Evolutionary conservation across 2,888 invertebrate species (phyloP), one percentile per base, ranked within the genome.

Genomic region (Phoenoteleia sp.): DNA sequence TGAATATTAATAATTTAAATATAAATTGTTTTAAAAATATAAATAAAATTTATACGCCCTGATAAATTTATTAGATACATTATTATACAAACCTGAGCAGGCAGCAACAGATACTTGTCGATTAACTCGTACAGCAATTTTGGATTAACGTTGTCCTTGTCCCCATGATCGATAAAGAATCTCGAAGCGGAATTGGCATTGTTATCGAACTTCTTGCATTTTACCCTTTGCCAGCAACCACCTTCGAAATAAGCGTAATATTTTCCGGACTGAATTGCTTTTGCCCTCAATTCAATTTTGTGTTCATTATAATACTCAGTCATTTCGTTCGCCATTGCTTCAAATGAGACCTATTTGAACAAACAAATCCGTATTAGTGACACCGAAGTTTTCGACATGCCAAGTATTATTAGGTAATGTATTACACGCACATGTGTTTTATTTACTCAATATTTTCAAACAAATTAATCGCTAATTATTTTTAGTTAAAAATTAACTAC

Each of bases 151-250:
- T 93, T 92, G 56, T 96, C 96, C 83, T 96, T 96, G 87, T 97
- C 97, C 0, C 97, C 97, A 86, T 95, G 96, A 92, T 98, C 98
- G 9, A 97, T 96, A 84, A 97, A 96, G 87, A 96, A 96, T 25
- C 93, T 88, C 0, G 86, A 87, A 0, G 91, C 92, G 9, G 81
- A 58, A 47, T 85, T 83, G 1, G 88, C 89, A 1, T 66, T 64
- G 0, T 84, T 74, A 54, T 93, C 88, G 3, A 88, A 85, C 2
- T 91, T 90, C 7, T 94, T 85, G 5, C 94, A 94, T 23, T 94
- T 90, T 0, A 95, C 94, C 42, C 95, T 91, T 71, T 94, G 94
- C 94, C 95, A 95, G 3, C 64, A 88, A 0, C 90, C 91, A n/a
- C 91, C 92, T 0, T 94, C 94, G 58, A 92, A 92, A 4, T 94